These are phyloP conservation scores for Syritta pipiens DNA, from an alignment of 2,888 invertebrate genomes.

Conservation along the genomic window DNA sequence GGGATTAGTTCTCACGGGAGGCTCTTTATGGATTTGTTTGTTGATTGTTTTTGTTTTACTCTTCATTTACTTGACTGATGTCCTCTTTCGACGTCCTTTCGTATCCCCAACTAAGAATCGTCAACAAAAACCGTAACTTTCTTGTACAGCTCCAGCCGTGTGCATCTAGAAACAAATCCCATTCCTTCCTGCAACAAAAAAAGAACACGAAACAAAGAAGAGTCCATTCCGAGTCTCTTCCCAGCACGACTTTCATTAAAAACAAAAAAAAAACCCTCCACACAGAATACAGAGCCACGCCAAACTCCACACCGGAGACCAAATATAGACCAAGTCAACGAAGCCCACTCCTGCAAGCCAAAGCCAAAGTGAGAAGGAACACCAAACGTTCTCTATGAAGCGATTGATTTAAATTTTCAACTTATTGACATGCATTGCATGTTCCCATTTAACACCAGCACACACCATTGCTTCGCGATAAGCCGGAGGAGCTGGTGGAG, in stretches of 20 bases:
- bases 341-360: slow-evolving; percentile 13
- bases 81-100: too few relatives aligned
- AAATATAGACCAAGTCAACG: slow-evolving; percentile 32
- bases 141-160: not conserved
- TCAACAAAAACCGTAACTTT: not conserved
- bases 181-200: not conserved
- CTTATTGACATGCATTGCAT: slow-evolving; percentile 67
- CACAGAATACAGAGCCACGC: slow-evolving; percentile 9
- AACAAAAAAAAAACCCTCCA: not conserved
- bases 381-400: slow-evolving; percentile 29
- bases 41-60: too few relatives aligned
- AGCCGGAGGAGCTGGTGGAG: slow-evolving; percentile 33
- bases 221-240: slow-evolving; percentile 4
- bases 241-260: slow-evolving; percentile 55
- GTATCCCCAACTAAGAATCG: too few relatives aligned
- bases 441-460: slow-evolving; percentile 61
- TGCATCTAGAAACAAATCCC: too few relatives aligned
- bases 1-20: too few relatives aligned
- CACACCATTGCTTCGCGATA: slow-evolving; percentile 52
- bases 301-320: slow-evolving; percentile 8
- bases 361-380: not conserved
- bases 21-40: too few relatives aligned
- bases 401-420: slow-evolving; percentile 67
- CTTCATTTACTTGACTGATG: too few relatives aligned
- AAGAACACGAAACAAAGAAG: not conserved